These are phyloP conservation scores for Musca domestica DNA, from an alignment of 1,140 invertebrate species.

Conservation along the genomic window DNA sequence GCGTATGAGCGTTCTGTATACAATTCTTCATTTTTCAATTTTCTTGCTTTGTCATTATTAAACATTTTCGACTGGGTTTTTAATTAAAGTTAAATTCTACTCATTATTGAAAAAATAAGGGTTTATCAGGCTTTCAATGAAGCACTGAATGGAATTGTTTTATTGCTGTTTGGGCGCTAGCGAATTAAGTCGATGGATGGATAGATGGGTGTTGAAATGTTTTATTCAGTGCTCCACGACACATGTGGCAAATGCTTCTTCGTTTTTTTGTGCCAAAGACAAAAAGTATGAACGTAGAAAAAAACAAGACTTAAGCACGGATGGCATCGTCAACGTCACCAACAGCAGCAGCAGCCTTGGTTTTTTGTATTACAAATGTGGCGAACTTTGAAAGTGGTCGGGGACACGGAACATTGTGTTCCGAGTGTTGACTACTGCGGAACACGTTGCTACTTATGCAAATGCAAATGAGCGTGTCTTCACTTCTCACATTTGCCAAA, in stretches of 20 bases:
- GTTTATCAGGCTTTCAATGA: background rate
- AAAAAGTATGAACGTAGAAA: background rate
- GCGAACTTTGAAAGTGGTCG: too few species aligned
- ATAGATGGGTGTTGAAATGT: too few species aligned
- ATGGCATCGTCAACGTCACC: background rate
- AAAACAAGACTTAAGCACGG: slow-evolving; percentile 2
- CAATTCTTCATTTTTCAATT: background rate
- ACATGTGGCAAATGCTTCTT: slow-evolving; percentile 16
- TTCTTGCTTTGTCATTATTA: background rate
- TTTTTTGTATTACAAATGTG: too few species aligned
- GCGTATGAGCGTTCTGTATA: slow-evolving; percentile 9
- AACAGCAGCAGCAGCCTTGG: background rate
- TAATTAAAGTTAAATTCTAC: slow-evolving; percentile 20
- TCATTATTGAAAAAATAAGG: slow-evolving; percentile 6
- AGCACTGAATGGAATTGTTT: too few species aligned
- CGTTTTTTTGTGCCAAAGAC: too few species aligned
- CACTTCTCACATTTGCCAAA: slow-evolving; percentile 21
- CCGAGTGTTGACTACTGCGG: background rate
- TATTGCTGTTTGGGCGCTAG: too few species aligned
- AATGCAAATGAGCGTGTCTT: slow-evolving; percentile 22
- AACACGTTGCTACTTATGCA: slow-evolving; percentile 21
- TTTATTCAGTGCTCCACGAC: slow-evolving; percentile 1
- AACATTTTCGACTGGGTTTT: slow-evolving; percentile 11
- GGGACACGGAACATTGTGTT: too few species aligned
- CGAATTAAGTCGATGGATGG: too few species aligned